Percentiles rank a stretch among this genome's conserved stretches.
These are phyloP conservation scores for Oxytorus armatus DNA, from an alignment of 2,888 invertebrate species.

Conservation along the genomic window DNA sequence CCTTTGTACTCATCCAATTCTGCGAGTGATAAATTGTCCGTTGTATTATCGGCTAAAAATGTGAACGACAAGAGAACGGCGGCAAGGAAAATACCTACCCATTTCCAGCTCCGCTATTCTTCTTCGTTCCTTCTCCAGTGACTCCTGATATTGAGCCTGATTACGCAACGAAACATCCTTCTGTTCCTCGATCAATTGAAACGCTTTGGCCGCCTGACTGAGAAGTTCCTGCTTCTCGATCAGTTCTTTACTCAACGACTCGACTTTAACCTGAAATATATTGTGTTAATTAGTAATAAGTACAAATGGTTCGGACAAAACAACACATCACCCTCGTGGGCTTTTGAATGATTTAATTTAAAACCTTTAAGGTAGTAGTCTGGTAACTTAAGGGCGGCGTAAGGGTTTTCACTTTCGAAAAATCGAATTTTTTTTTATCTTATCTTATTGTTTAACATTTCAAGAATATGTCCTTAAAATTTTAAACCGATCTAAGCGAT, in stretches of 20 bases:
- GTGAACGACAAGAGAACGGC: neutral
- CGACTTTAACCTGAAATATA: constrained; percentile 89
- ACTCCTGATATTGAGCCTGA: constrained; percentile 79
- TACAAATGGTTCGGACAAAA: constrained; percentile 11
- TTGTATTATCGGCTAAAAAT: neutral
- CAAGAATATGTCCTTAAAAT: too few species aligned
- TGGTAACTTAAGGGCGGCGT: too few species aligned
- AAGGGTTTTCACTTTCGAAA: too few species aligned
- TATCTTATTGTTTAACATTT: too few species aligned
- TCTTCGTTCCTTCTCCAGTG: constrained; percentile 77
- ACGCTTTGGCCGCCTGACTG: constrained; percentile 93
- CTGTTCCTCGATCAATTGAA: constrained; percentile 90
- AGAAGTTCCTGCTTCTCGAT: constrained; percentile 93
- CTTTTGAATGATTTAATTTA: too few species aligned
- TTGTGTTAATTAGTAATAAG: too few species aligned
- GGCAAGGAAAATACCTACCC: constrained; percentile 70
- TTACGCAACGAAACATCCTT: constrained; percentile 84
- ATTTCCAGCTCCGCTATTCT: constrained; percentile 78
- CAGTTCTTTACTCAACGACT: constrained; percentile 91
- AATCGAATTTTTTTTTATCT: too few species aligned
- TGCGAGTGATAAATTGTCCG: constrained; percentile 56
- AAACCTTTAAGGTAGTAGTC: too few species aligned
- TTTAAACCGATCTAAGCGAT: too few species aligned
- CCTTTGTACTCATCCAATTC: constrained; percentile 77
- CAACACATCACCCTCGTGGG: neutral